Evolutionary conservation across 2,113 vertebrate genomes (phyloP).

Genomic region (Apodemus speciosus): DNA sequence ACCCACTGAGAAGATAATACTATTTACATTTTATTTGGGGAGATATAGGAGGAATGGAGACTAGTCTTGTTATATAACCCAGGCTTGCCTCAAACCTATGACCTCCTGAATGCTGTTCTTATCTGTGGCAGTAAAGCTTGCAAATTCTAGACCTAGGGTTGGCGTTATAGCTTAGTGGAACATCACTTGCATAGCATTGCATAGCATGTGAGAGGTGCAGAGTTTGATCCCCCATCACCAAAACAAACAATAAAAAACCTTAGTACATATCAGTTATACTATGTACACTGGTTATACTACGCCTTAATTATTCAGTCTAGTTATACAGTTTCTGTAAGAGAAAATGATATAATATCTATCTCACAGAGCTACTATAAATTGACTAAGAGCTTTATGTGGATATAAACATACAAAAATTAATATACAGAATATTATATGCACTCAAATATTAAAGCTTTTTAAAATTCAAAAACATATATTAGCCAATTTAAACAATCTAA

Average conservation of each 20-base stretch:
- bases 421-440: background rate
- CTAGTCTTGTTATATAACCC: background rate
- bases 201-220: background rate
- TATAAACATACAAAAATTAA: background rate
- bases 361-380: slow-evolving; percentile 17
- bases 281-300: background rate
- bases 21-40: background rate
- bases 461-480: background rate
- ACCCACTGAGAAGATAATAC: slow-evolving; percentile 27
- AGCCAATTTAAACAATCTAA: background rate
- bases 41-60: background rate
- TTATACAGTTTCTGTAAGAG: background rate
- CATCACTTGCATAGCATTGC: background rate
- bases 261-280: background rate
- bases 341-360: background rate
- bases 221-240: background rate
- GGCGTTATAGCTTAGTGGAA: background rate
- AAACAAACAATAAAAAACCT: background rate
- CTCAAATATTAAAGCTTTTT: background rate
- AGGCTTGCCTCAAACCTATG: background rate
- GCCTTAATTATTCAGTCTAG: background rate
- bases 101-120: background rate
- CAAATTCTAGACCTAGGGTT: background rate
- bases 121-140: slow-evolving; percentile 18
- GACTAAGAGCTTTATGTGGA: background rate